Conservation (phyloP, 2,113 vertebrate species). For the Columba janthina region DNA sequence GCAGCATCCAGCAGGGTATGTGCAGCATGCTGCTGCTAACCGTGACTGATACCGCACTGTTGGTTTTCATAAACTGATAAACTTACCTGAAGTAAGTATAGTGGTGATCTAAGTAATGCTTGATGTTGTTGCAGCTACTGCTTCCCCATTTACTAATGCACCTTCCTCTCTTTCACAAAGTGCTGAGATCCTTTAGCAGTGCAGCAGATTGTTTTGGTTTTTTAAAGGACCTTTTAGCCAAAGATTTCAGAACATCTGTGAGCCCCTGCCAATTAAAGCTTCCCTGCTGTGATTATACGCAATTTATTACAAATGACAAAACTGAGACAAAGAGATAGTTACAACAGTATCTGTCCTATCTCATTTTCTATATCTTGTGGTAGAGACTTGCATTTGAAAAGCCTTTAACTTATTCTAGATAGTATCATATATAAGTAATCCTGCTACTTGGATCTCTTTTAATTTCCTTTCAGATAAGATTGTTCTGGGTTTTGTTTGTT, state of each 20-base stretch:
- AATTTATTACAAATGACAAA: neutral
- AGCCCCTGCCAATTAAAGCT: neutral
- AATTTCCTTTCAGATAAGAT: neutral
- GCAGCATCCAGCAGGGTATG: neutral
- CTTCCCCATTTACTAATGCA: neutral
- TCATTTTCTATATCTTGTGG: neutral
- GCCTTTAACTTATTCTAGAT: neutral
- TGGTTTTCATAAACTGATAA: neutral
- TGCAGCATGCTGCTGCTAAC: neutral
- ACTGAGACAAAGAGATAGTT: neutral
- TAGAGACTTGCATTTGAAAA: neutral
- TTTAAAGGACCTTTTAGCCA: neutral
- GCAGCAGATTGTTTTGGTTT: neutral
- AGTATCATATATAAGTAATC: neutral
- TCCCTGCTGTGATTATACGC: accelerated
- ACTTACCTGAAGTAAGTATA: neutral
- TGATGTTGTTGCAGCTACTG: neutral
- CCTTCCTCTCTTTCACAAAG: neutral
- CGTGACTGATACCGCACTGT: neutral
- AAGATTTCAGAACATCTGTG: neutral
- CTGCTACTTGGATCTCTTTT: neutral
- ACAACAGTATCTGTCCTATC: neutral
- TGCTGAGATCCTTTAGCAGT: neutral
- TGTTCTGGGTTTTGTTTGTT: neutral
- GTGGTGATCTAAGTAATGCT: neutral